phyloP scores from a whole-genome alignment of 1,140 invertebrate species.

The Drosophila triauraria region DNA sequence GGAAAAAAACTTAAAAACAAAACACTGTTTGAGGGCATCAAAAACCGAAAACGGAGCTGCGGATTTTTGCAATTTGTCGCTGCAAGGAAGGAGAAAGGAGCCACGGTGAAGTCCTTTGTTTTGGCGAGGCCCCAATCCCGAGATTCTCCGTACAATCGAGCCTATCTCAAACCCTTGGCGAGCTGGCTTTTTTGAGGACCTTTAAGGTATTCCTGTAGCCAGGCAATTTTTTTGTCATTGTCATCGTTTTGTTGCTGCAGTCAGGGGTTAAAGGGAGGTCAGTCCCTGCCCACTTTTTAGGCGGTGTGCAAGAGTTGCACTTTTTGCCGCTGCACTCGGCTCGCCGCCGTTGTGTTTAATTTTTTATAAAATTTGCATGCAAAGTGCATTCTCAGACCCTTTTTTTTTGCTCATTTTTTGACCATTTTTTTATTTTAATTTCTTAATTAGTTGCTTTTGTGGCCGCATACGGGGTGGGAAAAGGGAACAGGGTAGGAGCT shows the following conservation, averaged over 20 bases:
- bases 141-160: background rate
- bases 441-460: conserved; percentile 81
- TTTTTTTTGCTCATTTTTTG: conserved; percentile 37
- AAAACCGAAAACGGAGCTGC: conserved; percentile 49
- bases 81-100: background rate
- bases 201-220: conserved; percentile 69
- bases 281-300: conserved; percentile 51
- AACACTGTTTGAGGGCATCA: conserved; percentile 47
- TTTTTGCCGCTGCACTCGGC: conserved; percentile 63
- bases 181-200: conserved; percentile 34
- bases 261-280: conserved; percentile 18
- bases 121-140: background rate
- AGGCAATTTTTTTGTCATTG: conserved; percentile 75
- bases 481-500: background rate
- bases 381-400: conserved; percentile 68
- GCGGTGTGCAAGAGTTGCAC: conserved; percentile 77
- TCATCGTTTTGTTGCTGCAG: conserved; percentile 58
- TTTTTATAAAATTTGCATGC: conserved; percentile 80
- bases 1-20: conserved; percentile 27
- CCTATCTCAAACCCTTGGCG: conserved; percentile 6
- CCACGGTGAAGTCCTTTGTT: conserved; percentile 41
- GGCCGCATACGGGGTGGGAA: conserved; percentile 24
- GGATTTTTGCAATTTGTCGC: conserved; percentile 69
- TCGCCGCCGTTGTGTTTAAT: conserved; percentile 68
- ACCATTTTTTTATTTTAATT: conserved; percentile 71